phyloP scores from a whole-genome alignment of 2,888 invertebrate genomes.

The Trissonchulus sp. region DNA sequence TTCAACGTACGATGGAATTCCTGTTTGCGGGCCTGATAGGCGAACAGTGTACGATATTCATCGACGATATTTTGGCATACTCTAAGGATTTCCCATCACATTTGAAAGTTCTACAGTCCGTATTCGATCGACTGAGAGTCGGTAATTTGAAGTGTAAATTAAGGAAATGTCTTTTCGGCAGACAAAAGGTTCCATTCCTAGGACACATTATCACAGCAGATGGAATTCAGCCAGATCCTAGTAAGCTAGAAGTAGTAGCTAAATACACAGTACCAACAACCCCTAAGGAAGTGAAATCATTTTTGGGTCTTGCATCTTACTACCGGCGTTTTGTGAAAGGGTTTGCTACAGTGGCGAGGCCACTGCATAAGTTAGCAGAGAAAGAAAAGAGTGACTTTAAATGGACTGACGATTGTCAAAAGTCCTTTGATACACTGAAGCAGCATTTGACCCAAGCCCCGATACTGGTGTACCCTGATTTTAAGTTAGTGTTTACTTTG shows the following conservation, averaged over 20 bases:
- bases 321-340: no score
- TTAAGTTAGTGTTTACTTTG: conserved; percentile 35
- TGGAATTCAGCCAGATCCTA: conserved; percentile 31
- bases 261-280: conserved; percentile 34
- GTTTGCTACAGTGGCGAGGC: conserved; percentile 34
- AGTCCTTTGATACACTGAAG: conserved; percentile 34
- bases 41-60: conserved; percentile 23
- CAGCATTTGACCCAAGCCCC: conserved; percentile 32
- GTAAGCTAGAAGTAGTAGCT: conserved; percentile 31
- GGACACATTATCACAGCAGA: conserved; percentile 33
- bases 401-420: conserved; percentile 33
- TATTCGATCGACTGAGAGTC: conserved; percentile 32
- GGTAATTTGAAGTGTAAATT: conserved; percentile 36
- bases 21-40: not conserved
- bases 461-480: conserved; percentile 37
- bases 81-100: conserved; percentile 32
- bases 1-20: no score
- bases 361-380: conserved; percentile 37
- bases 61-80: conserved; percentile 37
- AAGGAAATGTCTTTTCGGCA: conserved; percentile 34
- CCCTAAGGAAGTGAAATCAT: conserved; percentile 33
- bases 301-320: conserved; percentile 39
- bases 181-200: no score
- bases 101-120: conserved; percentile 27
- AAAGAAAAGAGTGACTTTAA: conserved; percentile 35